A percentile compares a stretch with the other conserved stretches of the same genome.
Evolutionary conservation across 2,888 invertebrate species (phyloP).

Genomic region (Stenotaenia linearis): DNA sequence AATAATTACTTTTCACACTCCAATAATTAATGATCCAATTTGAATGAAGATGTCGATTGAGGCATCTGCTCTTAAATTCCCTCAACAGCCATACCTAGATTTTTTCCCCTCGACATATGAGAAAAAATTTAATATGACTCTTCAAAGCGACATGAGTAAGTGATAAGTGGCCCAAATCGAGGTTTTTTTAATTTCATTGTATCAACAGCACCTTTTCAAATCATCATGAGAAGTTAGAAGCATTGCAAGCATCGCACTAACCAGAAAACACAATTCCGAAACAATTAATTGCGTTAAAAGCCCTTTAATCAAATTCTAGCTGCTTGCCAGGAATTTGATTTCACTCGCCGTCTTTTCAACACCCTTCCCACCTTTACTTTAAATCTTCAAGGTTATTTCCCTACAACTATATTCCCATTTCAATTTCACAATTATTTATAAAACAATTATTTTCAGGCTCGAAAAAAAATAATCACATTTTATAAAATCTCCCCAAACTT

Average conservation of each 20-base stretch:
- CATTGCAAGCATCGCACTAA: background rate
- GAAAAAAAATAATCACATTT: too few relatives aligned
- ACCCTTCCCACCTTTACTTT: background rate
- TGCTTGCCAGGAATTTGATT: conserved; percentile 10
- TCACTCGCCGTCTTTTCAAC: background rate
- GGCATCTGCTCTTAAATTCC: conserved; percentile 13
- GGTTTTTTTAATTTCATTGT: conserved; percentile 12
- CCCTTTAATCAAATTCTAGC: conserved; percentile 17
- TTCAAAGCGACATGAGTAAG: background rate
- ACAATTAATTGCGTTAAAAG: conserved; percentile 19
- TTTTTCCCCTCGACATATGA: background rate
- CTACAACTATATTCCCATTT: too few relatives aligned
- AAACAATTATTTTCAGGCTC: too few relatives aligned
- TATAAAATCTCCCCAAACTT: too few relatives aligned
- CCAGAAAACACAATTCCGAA: conserved; percentile 14
- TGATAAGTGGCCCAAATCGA: background rate
- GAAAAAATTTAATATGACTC: conserved; percentile 4
- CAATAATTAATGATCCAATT: conserved; percentile 23
- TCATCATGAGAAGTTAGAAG: background rate
- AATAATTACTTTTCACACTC: conserved; percentile 10
- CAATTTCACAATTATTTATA: too few relatives aligned
- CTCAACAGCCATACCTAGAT: background rate
- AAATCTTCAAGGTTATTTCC: background rate
- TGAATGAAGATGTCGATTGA: conserved; percentile 20
- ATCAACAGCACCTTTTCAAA: conserved; percentile 12